Conservation (phyloP, 1,140 invertebrate species). For the Listronotus bonariensis region DNA sequence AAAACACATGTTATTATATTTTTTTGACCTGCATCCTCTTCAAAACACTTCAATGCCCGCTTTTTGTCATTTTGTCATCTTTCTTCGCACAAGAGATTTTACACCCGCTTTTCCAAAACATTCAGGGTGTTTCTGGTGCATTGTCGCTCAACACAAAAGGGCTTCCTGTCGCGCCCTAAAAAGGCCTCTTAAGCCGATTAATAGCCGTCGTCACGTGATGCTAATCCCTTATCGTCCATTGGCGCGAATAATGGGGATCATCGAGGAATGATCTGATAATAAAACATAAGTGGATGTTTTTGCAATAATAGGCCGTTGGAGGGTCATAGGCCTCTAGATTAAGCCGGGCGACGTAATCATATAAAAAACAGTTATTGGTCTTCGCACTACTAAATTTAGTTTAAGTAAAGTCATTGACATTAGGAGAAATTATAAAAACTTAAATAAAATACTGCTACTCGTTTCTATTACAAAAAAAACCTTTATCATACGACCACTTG, state of each 20-base stretch:
- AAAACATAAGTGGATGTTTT: slow-evolving; percentile 5
- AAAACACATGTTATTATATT: no score
- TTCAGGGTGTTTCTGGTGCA: slow-evolving; percentile 1
- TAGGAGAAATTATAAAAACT: no score
- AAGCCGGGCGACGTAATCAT: no score
- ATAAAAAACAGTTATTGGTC: no score
- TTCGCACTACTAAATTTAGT: no score
- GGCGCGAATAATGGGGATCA: slow-evolving; percentile 14
- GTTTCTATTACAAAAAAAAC: no score
- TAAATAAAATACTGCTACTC: no score
- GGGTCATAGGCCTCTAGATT: slow-evolving; percentile 2
- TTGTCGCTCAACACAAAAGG: neutral
- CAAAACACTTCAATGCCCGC: no score
- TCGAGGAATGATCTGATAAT: slow-evolving; percentile 8
- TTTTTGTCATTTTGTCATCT: slow-evolving; percentile 8
- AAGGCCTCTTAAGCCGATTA: slow-evolving; percentile 27
- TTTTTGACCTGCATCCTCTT: no score
- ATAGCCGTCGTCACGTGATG: slow-evolving; percentile 19
- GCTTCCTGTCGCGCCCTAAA: slow-evolving; percentile 11
- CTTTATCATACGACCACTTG: no score
- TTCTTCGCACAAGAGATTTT: neutral
- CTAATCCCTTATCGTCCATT: slow-evolving; percentile 16
- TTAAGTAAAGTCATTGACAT: no score
- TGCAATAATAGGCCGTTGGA: neutral
- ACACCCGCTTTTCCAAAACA: slow-evolving; percentile 5